Conservation (phyloP, 2,888 invertebrate genomes). For the Ennomos erosarius region DNA sequence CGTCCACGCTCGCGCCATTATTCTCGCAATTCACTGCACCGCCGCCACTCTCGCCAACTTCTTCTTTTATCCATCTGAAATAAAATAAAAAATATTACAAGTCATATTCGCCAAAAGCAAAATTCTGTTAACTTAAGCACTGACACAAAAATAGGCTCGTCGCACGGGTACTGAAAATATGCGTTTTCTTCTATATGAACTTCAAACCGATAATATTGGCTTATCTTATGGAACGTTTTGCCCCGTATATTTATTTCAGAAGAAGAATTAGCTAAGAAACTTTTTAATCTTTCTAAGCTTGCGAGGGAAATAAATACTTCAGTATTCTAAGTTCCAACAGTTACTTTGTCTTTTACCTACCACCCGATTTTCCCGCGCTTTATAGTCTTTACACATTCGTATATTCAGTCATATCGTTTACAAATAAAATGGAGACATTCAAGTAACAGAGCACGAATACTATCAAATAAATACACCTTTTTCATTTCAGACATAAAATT, state of each 20-base stretch:
- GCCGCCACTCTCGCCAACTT: slow-evolving; percentile 68
- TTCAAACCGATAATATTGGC: too few species aligned
- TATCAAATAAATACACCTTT: slow-evolving; percentile 31
- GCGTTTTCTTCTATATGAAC: too few species aligned
- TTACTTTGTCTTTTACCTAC: slow-evolving; percentile 11
- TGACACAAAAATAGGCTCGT: too few species aligned
- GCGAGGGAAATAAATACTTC: too few species aligned
- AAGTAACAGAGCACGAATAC: slow-evolving; percentile 21
- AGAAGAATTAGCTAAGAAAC: too few species aligned
- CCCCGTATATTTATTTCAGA: too few species aligned
- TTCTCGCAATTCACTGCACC: slow-evolving; percentile 67
- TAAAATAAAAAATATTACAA: slow-evolving; percentile 36
- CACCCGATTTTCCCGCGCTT: slow-evolving; percentile 11
- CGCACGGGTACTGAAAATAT: too few species aligned
- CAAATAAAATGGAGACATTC: slow-evolving; percentile 23
- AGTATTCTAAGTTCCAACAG: neutral
- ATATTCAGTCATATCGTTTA: slow-evolving; percentile 10
- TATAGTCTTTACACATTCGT: slow-evolving; percentile 13
- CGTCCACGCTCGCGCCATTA: slow-evolving; percentile 63
- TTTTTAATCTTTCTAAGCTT: too few species aligned
- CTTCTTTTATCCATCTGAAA: slow-evolving; percentile 68
- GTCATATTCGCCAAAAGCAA: too few species aligned
- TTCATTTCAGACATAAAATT: slow-evolving; percentile 25
- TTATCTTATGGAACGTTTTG: too few species aligned
- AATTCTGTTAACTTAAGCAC: too few species aligned